Evolutionary conservation across 1,140 invertebrate species (phyloP).

Genomic region (Cephus cinctus): DNA sequence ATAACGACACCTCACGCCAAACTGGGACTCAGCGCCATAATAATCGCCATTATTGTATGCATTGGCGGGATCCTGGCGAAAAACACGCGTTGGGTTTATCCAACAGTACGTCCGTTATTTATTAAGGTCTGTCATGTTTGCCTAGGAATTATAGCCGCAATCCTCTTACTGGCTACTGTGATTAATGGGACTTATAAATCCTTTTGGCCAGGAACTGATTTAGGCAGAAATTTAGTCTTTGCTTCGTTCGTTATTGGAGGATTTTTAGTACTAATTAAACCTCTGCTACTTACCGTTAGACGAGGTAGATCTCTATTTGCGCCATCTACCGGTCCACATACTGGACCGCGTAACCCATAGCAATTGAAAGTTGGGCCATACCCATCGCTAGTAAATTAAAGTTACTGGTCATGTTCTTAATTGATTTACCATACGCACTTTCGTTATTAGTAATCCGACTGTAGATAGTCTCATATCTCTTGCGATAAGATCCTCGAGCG

Average conservation of each 20-base stretch:
- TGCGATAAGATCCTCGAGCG: not conserved
- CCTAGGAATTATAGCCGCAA: constrained; percentile 35
- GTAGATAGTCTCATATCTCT: not conserved
- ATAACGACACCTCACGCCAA: constrained; percentile 39
- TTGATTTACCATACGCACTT: no score
- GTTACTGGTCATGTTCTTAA: no score
- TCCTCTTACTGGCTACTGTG: constrained; percentile 38
- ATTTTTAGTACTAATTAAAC: constrained; percentile 42
- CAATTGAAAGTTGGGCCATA: no score
- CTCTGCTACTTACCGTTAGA: no score
- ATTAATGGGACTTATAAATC: constrained; percentile 44
- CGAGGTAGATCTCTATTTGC: no score
- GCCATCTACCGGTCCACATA: no score
- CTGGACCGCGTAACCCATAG: no score
- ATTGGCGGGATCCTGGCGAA: constrained; percentile 42
- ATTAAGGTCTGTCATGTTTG: constrained; percentile 45
- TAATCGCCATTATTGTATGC: constrained; percentile 28
- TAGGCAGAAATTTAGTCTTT: constrained; percentile 34
- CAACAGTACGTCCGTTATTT: constrained; percentile 34
- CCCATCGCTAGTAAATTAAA: no score
- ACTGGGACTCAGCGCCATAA: constrained; percentile 38
- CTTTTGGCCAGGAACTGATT: constrained; percentile 31
- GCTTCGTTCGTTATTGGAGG: constrained; percentile 39
- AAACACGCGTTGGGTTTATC: constrained; percentile 47
- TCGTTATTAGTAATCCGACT: not conserved